Percentiles rank a stretch among this genome's conserved stretches.
These are phyloP conservation scores for Pomacea maculata DNA, from an alignment of 1,140 invertebrate genomes.

Conservation along the genomic window DNA sequence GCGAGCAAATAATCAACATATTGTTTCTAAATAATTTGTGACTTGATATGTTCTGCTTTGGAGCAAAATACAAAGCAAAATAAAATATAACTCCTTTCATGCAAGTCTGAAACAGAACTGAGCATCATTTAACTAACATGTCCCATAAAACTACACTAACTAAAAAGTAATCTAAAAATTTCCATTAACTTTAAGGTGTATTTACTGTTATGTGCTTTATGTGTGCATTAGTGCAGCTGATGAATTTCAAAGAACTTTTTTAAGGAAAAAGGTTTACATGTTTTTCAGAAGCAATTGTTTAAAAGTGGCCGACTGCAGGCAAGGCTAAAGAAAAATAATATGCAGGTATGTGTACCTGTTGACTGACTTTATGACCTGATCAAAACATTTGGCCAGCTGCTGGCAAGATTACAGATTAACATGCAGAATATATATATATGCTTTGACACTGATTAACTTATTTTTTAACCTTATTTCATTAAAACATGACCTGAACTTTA, in stretches of 20 bases:
- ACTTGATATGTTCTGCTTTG: not conserved
- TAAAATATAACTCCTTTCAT: not conserved
- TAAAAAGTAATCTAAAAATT: not conserved
- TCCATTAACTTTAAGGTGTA: not conserved
- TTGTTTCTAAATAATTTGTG: not conserved
- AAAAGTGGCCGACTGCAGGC: constrained; percentile 48
- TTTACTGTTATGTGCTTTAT: not conserved
- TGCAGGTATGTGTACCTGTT: constrained; percentile 29
- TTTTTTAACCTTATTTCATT: not conserved
- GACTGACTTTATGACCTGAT: not conserved
- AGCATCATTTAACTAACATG: too few species aligned
- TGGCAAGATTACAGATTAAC: too few species aligned
- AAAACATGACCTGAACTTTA: not conserved
- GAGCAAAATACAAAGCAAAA: not conserved
- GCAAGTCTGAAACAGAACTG: too few species aligned
- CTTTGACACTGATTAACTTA: not conserved
- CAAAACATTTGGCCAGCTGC: not conserved
- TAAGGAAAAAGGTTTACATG: not conserved
- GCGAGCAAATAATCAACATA: too few species aligned
- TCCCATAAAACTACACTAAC: too few species aligned
- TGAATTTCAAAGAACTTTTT: not conserved
- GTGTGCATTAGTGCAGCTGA: not conserved
- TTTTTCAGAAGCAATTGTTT: constrained; percentile 44
- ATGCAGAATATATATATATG: not conserved
- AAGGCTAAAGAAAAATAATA: constrained; percentile 46